Conservation (phyloP, 1,140 invertebrate genomes). For the Pogonomyrmex californicus region DNA sequence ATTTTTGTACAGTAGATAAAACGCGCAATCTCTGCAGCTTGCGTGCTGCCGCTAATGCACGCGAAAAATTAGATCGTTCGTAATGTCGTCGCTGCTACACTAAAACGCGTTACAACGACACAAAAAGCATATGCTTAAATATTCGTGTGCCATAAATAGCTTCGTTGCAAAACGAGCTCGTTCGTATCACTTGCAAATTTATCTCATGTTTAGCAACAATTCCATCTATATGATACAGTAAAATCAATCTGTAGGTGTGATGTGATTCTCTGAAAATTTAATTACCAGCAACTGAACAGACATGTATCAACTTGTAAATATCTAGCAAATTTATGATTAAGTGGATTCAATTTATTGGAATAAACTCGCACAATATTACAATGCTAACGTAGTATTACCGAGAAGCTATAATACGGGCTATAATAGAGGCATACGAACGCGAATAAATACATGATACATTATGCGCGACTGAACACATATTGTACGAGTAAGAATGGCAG, state of each 20-base stretch:
- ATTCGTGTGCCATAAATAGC: conserved; percentile 38
- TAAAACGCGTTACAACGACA: conserved; percentile 45
- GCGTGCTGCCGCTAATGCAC: conserved; percentile 47
- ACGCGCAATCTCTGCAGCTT: conserved; percentile 30
- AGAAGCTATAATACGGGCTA: conserved; percentile 9
- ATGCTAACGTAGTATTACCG: conserved; percentile 17
- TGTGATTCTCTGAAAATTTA: conserved; percentile 18
- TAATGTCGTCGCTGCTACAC: conserved; percentile 34
- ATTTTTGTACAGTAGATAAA: conserved; percentile 52
- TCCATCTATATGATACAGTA: background rate
- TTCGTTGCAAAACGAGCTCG: background rate
- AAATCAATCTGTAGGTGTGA: conserved; percentile 16
- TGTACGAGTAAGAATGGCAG: conserved; percentile 25
- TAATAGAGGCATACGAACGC: background rate
- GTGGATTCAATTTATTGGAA: conserved; percentile 42
- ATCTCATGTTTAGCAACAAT: background rate
- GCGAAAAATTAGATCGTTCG: conserved; percentile 56
- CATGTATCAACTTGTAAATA: conserved; percentile 40
- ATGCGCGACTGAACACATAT: conserved; percentile 1
- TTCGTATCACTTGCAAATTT: conserved; percentile 34
- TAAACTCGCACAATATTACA: conserved; percentile 23
- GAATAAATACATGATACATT: conserved; percentile 13
- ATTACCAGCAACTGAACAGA: conserved; percentile 28
- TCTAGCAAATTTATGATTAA: conserved; percentile 42
- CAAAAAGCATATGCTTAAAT: conserved; percentile 40